Evolutionary conservation across 2,888 invertebrate species (phyloP).

Genomic region (Ormyrus pomaceus): DNA sequence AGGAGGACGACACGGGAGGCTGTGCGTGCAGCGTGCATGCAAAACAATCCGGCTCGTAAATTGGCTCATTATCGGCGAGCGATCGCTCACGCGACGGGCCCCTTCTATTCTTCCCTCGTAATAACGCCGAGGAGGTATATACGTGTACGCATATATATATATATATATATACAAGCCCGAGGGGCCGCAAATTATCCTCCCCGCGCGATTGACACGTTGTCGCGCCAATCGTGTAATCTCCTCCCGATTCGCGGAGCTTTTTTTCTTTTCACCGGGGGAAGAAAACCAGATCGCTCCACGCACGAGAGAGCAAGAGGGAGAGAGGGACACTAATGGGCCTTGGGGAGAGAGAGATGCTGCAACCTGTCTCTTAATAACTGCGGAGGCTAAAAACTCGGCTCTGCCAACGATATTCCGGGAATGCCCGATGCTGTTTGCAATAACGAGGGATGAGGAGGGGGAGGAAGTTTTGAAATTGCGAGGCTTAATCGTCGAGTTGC

Average conservation of each 20-base stretch:
- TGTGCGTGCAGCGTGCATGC: conserved; percentile 20
- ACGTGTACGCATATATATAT: too few relatives aligned
- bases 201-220: conserved; percentile 23
- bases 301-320: too few relatives aligned
- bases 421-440: neutral
- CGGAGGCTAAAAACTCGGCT: neutral
- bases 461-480: neutral
- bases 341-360: too few relatives aligned
- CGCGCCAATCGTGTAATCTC: neutral
- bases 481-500: conserved; percentile 31
- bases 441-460: neutral
- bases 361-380: too few relatives aligned
- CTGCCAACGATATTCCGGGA: neutral
- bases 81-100: conserved; percentile 29
- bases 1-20: neutral
- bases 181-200: conserved; percentile 26
- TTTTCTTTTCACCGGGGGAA: too few relatives aligned
- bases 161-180: too few relatives aligned
- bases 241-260: too few relatives aligned
- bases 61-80: conserved; percentile 49
- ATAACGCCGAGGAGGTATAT: too few relatives aligned
- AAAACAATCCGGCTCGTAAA: conserved; percentile 44
- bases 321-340: too few relatives aligned
- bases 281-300: too few relatives aligned
- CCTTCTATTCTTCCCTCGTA: too few relatives aligned